Evolutionary conservation across 2,888 invertebrate species (phyloP).

Genomic region (Branchellion lobata): DNA sequence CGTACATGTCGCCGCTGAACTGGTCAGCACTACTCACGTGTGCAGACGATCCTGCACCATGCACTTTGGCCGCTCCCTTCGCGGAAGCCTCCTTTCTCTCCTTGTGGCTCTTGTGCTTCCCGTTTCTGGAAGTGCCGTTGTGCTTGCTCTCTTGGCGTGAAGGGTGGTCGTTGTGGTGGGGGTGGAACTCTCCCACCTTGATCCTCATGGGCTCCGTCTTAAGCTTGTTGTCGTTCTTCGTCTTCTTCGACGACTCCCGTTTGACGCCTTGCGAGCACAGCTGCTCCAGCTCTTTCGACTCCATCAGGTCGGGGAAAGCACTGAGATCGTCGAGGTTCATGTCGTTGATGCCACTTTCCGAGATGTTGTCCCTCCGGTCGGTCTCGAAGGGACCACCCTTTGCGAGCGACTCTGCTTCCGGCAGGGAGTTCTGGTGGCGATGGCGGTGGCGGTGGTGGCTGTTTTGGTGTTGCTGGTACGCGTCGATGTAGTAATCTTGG

Average conservation of each 20-base stretch:
- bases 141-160: background rate
- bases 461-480: background rate
- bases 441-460: background rate
- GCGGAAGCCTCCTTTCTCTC: background rate
- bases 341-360: constrained; percentile 11
- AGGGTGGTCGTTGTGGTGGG: constrained; percentile 52
- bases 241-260: background rate
- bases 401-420: background rate
- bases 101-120: background rate
- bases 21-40: constrained; percentile 47
- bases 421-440: constrained; percentile 13
- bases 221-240: constrained; percentile 18
- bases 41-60: background rate
- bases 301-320: background rate
- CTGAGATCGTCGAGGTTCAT: background rate
- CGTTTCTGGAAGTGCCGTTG: background rate
- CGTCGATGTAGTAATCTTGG: background rate
- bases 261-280: background rate
- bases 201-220: constrained; percentile 59
- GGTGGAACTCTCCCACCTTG: constrained; percentile 59
- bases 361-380: constrained; percentile 3
- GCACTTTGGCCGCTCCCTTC: background rate
- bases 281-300: background rate
- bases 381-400: no score
- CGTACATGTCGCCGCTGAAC: constrained; percentile 59